phyloP scores from a whole-genome alignment of 2,797 vertebrate species.

The Eulemur mongoz region DNA sequence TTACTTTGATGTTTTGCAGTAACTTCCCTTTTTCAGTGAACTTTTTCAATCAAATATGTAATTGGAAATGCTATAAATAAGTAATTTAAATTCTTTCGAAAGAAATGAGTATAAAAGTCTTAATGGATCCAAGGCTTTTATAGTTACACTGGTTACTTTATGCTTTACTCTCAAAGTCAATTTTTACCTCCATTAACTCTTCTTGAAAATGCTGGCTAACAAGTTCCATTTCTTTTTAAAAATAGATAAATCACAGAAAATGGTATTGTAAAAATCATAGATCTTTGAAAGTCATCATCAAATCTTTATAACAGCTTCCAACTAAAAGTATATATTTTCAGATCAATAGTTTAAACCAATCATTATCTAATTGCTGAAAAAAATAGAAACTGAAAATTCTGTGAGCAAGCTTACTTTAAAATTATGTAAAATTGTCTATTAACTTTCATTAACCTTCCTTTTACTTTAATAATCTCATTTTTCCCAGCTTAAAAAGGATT shows the following conservation, averaged over 20 bases:
- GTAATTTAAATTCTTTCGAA: not conserved
- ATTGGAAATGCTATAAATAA: constrained; percentile 7
- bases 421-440: not conserved
- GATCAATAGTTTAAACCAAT: not conserved
- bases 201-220: not conserved
- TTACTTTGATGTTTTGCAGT: not conserved
- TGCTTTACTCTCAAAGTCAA: not conserved
- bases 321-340: not conserved
- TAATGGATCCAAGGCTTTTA: not conserved
- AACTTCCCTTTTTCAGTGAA: not conserved
- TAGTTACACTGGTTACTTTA: not conserved
- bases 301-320: not conserved
- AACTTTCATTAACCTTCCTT: not conserved
- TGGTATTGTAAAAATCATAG: not conserved
- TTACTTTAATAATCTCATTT: constrained; percentile 12
- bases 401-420: not conserved
- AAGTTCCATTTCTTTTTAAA: not conserved
- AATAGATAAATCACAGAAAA: not conserved
- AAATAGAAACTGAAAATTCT: constrained; percentile 38
- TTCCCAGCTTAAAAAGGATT: not conserved
- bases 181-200: constrained; percentile 44
- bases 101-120: not conserved
- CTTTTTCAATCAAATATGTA: not conserved
- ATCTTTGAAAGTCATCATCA: not conserved
- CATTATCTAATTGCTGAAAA: not conserved